Conservation (phyloP, 2,888 invertebrate genomes). For the Amblyjoppa proteus region DNA sequence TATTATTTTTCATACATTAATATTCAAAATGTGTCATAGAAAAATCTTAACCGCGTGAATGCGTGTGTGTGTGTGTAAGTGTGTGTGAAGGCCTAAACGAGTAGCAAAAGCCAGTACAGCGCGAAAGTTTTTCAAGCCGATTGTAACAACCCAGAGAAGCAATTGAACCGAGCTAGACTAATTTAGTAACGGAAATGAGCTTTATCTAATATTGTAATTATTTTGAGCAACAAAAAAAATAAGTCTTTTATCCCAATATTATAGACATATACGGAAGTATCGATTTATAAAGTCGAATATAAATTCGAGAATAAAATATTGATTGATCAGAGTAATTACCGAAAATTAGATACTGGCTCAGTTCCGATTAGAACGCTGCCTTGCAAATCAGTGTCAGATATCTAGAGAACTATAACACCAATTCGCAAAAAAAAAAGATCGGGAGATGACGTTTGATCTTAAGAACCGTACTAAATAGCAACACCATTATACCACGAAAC, state of each 20-base stretch:
- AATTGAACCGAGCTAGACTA: slow-evolving; percentile 53
- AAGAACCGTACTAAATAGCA: slow-evolving; percentile 45
- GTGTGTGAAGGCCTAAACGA: slow-evolving; percentile 61
- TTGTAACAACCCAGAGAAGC: slow-evolving; percentile 48
- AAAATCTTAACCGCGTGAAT: slow-evolving; percentile 7
- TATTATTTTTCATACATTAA: slow-evolving; percentile 58
- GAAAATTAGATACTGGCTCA: background rate
- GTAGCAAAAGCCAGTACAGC: slow-evolving; percentile 34
- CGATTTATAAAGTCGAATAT: background rate
- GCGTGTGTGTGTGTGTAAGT: slow-evolving; percentile 17
- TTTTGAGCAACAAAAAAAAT: background rate
- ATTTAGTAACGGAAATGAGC: slow-evolving; percentile 13
- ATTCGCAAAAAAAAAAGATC: slow-evolving; percentile 9
- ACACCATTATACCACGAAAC: slow-evolving; percentile 55
- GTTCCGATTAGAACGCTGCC: slow-evolving; percentile 38
- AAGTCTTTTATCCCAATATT: background rate
- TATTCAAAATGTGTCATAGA: slow-evolving; percentile 50
- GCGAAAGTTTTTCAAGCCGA: slow-evolving; percentile 36
- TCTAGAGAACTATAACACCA: slow-evolving; percentile 31
- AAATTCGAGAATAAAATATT: background rate
- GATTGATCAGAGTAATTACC: background rate
- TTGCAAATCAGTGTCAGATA: slow-evolving; percentile 43
- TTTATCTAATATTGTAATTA: slow-evolving; percentile 2
- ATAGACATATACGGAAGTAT: background rate
- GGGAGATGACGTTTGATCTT: slow-evolving; percentile 22